Percentiles rank a stretch among this genome's conserved stretches.
These are phyloP conservation scores for Thalpophila matura DNA, from an alignment of 2,888 invertebrate species.

Conservation along the genomic window DNA sequence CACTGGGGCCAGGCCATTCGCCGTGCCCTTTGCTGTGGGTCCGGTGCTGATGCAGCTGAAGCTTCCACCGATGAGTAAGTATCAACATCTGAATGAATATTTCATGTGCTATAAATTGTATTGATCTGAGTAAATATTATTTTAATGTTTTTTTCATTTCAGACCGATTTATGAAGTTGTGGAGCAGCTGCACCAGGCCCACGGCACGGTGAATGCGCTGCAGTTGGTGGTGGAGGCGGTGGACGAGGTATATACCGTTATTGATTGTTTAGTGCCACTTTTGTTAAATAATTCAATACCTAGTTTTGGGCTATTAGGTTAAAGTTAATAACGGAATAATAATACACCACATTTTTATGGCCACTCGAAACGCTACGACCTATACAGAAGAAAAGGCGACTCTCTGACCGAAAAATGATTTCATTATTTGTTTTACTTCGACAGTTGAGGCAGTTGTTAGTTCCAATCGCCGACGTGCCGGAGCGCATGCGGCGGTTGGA, in stretches of 20 bases:
- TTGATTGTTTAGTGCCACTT: background rate
- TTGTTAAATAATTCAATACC: background rate
- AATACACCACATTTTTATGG: background rate
- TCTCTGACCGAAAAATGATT: no score
- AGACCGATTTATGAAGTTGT: background rate
- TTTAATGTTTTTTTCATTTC: background rate
- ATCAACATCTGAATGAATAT: background rate
- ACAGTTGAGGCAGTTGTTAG: no score
- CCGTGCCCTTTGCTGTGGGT: background rate
- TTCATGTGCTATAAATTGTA: no score
- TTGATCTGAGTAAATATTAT: no score
- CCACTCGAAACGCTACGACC: background rate
- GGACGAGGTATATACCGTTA: background rate
- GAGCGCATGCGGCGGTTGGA: background rate
- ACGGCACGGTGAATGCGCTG: background rate
- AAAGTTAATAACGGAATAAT: background rate
- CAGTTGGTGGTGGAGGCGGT: background rate
- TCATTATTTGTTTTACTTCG: constrained; percentile 3
- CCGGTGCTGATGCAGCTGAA: background rate
- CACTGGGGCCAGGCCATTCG: background rate
- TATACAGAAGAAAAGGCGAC: background rate
- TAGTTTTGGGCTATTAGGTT: background rate
- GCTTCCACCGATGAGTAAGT: background rate
- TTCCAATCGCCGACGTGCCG: no score
- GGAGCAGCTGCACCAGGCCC: background rate